Percentiles rank a stretch among this genome's conserved stretches.
Conservation (phyloP, 2,888 invertebrate genomes). For the Scrobipalpa atriplicella region DNA sequence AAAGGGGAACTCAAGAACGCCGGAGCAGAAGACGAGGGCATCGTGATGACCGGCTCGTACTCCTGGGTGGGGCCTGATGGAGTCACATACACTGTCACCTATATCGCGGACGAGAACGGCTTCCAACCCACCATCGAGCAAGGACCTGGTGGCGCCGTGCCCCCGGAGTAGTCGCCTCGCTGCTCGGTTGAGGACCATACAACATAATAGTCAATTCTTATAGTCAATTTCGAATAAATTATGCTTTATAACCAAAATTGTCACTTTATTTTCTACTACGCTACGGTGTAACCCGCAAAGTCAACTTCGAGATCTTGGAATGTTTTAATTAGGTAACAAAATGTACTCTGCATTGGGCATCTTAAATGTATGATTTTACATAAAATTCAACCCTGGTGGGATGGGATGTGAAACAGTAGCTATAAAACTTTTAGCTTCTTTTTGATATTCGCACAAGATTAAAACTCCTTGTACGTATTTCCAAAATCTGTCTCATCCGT, state of each 20-base stretch:
- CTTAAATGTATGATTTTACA: too few species aligned
- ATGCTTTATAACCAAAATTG: background rate
- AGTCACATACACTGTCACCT: slow-evolving; percentile 72
- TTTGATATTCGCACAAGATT: too few species aligned
- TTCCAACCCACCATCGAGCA: slow-evolving; percentile 74
- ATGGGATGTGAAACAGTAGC: too few species aligned
- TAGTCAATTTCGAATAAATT: slow-evolving; percentile 38
- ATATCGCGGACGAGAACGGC: slow-evolving; percentile 82
- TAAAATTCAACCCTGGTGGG: too few species aligned
- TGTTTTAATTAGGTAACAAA: too few species aligned
- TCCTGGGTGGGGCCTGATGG: slow-evolving; percentile 77
- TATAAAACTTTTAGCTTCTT: too few species aligned
- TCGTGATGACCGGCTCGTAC: slow-evolving; percentile 76
- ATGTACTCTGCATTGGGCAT: too few species aligned
- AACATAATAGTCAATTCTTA: slow-evolving; percentile 30
- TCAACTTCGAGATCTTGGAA: too few species aligned
- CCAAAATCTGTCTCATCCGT: too few species aligned
- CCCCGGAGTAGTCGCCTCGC: slow-evolving; percentile 58
- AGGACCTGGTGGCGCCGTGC: slow-evolving; percentile 51
- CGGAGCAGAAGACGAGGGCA: slow-evolving; percentile 77
- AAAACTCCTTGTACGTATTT: too few species aligned
- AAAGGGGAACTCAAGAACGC: slow-evolving; percentile 76
- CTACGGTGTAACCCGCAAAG: too few species aligned
- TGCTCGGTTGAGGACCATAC: slow-evolving; percentile 52
- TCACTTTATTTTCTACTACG: background rate